Conservation (phyloP, 2,797 vertebrate species). For the Acrocephalus scirpaceus region DNA sequence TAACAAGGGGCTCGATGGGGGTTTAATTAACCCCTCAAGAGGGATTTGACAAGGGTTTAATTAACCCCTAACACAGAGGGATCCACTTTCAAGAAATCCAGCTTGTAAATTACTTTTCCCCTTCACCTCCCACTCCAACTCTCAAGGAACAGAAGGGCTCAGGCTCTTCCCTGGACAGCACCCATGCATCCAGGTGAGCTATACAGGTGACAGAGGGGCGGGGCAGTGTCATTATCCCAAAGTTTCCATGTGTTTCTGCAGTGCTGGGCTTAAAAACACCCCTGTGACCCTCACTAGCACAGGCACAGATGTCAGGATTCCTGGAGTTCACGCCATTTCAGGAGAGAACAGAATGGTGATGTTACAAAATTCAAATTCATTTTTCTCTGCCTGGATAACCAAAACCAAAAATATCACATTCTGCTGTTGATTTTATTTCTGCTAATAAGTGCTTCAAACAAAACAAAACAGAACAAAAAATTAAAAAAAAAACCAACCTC, state of each 20-base stretch:
- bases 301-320: background rate
- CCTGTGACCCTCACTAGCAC: fast-evolving
- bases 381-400: background rate
- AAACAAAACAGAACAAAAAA: background rate
- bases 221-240: background rate
- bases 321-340: background rate
- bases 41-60: background rate
- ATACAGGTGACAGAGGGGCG: background rate
- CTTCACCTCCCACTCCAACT: background rate
- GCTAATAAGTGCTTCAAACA: background rate
- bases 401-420: background rate
- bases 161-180: background rate
- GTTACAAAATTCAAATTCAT: background rate
- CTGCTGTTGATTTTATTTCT: background rate
- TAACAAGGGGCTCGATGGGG: background rate
- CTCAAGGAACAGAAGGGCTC: background rate
- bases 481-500: background rate
- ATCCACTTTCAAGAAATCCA: background rate
- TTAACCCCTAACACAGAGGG: background rate
- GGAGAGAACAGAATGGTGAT: fast-evolving
- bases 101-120: background rate
- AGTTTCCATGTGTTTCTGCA: background rate
- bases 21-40: background rate
- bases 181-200: background rate
- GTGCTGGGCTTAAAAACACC: background rate